Evolutionary conservation across 2,113 vertebrate species (phyloP).

Genomic region (Bufo bufo): DNA sequence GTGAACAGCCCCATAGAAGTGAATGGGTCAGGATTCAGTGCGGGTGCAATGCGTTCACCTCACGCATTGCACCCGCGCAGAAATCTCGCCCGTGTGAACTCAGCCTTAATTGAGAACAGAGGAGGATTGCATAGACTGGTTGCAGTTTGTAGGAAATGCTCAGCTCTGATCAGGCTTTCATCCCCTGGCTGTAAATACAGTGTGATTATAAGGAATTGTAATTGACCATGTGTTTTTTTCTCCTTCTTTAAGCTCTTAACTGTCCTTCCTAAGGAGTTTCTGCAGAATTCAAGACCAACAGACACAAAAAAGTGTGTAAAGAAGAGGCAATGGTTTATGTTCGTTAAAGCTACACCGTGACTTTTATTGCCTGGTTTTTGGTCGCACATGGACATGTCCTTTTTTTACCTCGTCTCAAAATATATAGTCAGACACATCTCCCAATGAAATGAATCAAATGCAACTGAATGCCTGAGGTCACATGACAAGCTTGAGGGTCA

Average conservation of each 20-base stretch:
- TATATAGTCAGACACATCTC: not conserved
- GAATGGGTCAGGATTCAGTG: too few relatives aligned
- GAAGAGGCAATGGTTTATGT: not conserved
- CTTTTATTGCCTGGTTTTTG: not conserved
- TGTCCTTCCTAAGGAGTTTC: not conserved
- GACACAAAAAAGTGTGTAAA: not conserved
- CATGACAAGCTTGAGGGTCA: too few relatives aligned
- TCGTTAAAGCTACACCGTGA: not conserved
- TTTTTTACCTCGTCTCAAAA: not conserved
- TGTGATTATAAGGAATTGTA: not conserved
- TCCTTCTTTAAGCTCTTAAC: not conserved
- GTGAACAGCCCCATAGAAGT: too few relatives aligned
- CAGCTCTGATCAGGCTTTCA: too few relatives aligned
- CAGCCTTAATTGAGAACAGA: too few relatives aligned
- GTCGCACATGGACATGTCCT: not conserved
- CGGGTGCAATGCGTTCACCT: too few relatives aligned
- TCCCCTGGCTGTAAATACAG: not conserved
- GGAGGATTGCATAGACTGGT: too few relatives aligned
- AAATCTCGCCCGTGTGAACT: too few relatives aligned
- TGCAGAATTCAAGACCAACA: not conserved
- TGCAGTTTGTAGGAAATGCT: too few relatives aligned
- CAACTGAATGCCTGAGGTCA: too few relatives aligned
- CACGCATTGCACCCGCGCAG: too few relatives aligned
- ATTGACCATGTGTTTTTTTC: not conserved
- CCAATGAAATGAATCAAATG: not conserved